Evolutionary conservation across 2,797 vertebrate genomes (phyloP), one percentile per base, ranked within the genome.

Genomic region (Hydrolagus colliei): DNA sequence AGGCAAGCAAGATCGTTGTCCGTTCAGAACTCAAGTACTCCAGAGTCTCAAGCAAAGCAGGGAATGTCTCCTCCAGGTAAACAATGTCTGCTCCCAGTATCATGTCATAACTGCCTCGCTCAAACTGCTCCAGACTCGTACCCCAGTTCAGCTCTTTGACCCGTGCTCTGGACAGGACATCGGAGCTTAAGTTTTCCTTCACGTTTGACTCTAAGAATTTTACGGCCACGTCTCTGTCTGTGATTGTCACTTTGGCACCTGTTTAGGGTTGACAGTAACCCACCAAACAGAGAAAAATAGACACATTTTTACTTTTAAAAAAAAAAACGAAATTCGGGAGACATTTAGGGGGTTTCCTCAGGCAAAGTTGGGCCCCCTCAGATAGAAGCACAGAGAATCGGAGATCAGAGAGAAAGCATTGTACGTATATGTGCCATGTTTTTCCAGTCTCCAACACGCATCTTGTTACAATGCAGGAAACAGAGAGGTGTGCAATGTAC

Each of bases 81-180:
- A 99, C 92, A 0, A 99, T 96, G 91, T 99, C 98, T 0, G 97
- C 97, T 65, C 97, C 98, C 80, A 99, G 91, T 18, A 99, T 89
- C 16, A 99, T 86, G 74, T 98, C 96, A 86, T 94, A 98, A 0
- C 92, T 91, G 75, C 95, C 95, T 0, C 92, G 84, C 1, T 92
- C 90, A 89, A 95, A 99, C 18, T 88, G 92, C 0, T 90, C 91
- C 7, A 99, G 91, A 61, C 92, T 90, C 75, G 94, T 92, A 1
- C 98, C 97, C 98, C 98, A 99, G 0, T 93, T 96, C 88, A 99
- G 92, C 88, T 98, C 97, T 0, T 95, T 96, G 75, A 98, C 95
- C 0, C 87, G 90, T 10, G 90, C 94, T 32, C 91, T 93, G 0
- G 87, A 89, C 74, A 88, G 91, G 12, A 91, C 86, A 5, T 94